Conservation (phyloP, 2,797 vertebrate species). For the Atherinosoma microstoma region DNA sequence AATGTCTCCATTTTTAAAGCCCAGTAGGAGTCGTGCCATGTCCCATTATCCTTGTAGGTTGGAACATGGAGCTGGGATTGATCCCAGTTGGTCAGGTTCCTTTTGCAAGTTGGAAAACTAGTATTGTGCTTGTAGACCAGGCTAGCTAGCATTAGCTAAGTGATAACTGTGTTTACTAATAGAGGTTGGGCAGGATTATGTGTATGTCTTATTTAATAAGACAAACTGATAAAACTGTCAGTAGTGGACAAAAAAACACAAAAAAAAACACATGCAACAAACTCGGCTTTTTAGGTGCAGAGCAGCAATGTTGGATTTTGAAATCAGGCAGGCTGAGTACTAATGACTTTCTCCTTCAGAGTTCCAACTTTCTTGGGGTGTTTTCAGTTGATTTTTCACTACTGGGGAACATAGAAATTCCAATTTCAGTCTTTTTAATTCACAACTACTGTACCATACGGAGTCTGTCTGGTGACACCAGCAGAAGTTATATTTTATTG, state of each 20-base stretch:
- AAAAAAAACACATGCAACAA: too few relatives aligned
- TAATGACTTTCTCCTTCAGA: too few relatives aligned
- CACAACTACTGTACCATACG: too few relatives aligned
- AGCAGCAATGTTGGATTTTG: not conserved
- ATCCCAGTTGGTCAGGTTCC: not conserved
- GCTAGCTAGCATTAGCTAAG: not conserved
- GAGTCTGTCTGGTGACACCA: too few relatives aligned
- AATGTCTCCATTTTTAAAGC: not conserved
- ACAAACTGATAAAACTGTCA: not conserved
- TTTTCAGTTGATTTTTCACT: too few relatives aligned
- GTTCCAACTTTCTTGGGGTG: too few relatives aligned
- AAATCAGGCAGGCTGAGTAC: not conserved
- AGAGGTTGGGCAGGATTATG: not conserved
- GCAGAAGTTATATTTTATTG: too few relatives aligned
- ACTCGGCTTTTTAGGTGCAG: not conserved
- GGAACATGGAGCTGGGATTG: not conserved
- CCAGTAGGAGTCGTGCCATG: not conserved
- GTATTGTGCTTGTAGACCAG: not conserved
- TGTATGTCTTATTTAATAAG: not conserved
- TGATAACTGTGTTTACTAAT: not conserved
- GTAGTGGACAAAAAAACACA: too few relatives aligned
- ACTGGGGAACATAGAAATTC: too few relatives aligned
- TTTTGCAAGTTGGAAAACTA: not conserved
- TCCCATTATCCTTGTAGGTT: not conserved
- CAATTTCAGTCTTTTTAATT: too few relatives aligned